These are phyloP conservation scores for Rhizoglyphus robini DNA, from an alignment of 1,140 invertebrate species.

Conservation along the genomic window DNA sequence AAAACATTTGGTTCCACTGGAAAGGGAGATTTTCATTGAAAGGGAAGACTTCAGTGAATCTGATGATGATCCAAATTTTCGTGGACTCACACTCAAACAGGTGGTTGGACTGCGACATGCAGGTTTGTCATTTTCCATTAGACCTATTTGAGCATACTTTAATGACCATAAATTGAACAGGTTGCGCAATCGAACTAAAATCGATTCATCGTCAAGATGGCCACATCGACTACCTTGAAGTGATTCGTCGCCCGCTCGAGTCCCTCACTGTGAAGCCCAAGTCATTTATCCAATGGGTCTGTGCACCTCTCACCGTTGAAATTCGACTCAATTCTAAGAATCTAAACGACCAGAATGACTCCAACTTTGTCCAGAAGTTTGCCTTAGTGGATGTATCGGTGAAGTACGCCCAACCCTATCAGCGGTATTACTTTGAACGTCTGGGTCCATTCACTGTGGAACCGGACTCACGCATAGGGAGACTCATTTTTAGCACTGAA, in stretches of 20 bases:
- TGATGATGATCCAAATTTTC: conserved; percentile 65
- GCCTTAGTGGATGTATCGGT: conserved; percentile 65
- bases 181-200: conserved; percentile 60
- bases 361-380: conserved; percentile 49
- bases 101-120: conserved; percentile 80
- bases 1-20: conserved; percentile 58
- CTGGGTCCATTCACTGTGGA: conserved; percentile 93
- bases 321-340: too few relatives aligned
- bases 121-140: too few relatives aligned
- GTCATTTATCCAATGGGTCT: conserved; percentile 99
- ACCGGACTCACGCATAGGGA: conserved; percentile 52
- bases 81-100: conserved; percentile 68
- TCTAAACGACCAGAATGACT: conserved; percentile 74
- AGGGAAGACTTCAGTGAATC: conserved; percentile 68
- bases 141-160: too few relatives aligned
- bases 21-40: conserved; percentile 72
- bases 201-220: conserved; percentile 46
- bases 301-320: conserved; percentile 61
- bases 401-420: conserved; percentile 50
- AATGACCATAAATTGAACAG: too few relatives aligned
- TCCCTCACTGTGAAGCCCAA: conserved; percentile 51
- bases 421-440: conserved; percentile 92
- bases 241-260: conserved; percentile 49
- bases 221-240: conserved; percentile 52
- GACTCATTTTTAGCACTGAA: conserved; percentile 84